phyloP scores from a whole-genome alignment of 2,113 vertebrate genomes.

The Trematomus loennbergii region DNA sequence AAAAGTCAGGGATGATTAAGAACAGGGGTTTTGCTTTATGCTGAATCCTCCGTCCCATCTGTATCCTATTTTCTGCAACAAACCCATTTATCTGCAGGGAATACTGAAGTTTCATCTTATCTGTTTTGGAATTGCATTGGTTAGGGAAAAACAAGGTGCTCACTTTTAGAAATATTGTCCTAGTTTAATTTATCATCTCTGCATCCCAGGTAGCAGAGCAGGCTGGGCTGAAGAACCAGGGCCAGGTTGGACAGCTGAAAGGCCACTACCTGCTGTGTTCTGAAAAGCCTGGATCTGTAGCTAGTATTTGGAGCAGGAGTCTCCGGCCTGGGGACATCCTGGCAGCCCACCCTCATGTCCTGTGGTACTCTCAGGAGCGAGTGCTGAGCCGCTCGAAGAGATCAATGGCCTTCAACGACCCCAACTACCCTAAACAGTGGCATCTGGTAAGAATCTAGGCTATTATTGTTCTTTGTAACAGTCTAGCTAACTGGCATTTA shows the following conservation, averaged over 20 bases:
- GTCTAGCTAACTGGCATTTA: too few relatives aligned
- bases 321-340: slow-evolving; percentile 81
- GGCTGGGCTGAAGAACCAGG: slow-evolving; percentile 88
- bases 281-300: slow-evolving; percentile 19
- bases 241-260: slow-evolving; percentile 92
- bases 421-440: slow-evolving; percentile 94
- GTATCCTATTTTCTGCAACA: not conserved
- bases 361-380: slow-evolving; percentile 92
- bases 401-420: slow-evolving; percentile 93
- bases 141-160: not conserved
- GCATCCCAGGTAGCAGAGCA: slow-evolving; percentile 83
- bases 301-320: slow-evolving; percentile 27
- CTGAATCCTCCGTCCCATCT: not conserved
- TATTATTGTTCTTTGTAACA: not conserved
- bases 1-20: too few relatives aligned
- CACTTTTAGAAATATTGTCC: not conserved
- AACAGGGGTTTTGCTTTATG: not conserved
- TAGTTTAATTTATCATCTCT: slow-evolving; percentile 1
- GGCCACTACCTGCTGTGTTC: slow-evolving; percentile 91
- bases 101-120: not conserved
- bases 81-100: not conserved
- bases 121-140: too few relatives aligned
- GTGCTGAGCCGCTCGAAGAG: slow-evolving; percentile 93
- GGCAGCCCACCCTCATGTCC: slow-evolving; percentile 86
- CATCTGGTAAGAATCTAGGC: slow-evolving; percentile 89